phyloP scores from a whole-genome alignment of 1,140 invertebrate genomes.

The Drosophila funebris region DNA sequence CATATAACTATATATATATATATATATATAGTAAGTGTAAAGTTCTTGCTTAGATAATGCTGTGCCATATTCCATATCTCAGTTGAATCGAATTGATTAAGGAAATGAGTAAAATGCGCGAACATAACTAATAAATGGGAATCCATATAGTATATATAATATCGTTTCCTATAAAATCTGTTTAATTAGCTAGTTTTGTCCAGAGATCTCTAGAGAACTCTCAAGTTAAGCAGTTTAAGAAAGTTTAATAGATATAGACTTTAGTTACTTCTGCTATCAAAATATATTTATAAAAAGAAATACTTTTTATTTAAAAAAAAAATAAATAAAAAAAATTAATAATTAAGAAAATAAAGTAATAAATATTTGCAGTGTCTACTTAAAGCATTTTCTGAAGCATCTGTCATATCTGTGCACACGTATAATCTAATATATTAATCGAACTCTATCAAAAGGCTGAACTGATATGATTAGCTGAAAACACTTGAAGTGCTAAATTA shows the following conservation, averaged over 20 bases:
- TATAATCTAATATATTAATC: conserved; percentile 3
- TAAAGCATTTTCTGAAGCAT: background rate
- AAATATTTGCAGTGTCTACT: background rate
- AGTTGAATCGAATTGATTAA: background rate
- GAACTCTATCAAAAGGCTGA: background rate
- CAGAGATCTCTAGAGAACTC: no score
- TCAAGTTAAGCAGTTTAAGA: no score
- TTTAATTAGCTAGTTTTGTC: no score
- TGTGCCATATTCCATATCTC: background rate
- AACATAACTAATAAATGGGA: background rate
- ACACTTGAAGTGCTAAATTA: background rate
- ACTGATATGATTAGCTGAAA: background rate
- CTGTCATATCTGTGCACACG: background rate
- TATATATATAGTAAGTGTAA: background rate
- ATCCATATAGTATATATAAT: no score
- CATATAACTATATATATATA: background rate
- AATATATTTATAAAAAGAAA: no score
- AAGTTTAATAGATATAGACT: no score
- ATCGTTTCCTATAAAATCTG: no score
- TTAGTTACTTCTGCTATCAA: no score
- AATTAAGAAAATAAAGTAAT: no score
- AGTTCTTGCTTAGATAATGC: background rate
- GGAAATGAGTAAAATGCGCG: background rate
- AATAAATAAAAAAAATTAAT: background rate
- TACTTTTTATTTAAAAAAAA: no score